These are phyloP conservation scores for Pterostichus niger DNA, from an alignment of 2,888 invertebrate species.

Conservation along the genomic window DNA sequence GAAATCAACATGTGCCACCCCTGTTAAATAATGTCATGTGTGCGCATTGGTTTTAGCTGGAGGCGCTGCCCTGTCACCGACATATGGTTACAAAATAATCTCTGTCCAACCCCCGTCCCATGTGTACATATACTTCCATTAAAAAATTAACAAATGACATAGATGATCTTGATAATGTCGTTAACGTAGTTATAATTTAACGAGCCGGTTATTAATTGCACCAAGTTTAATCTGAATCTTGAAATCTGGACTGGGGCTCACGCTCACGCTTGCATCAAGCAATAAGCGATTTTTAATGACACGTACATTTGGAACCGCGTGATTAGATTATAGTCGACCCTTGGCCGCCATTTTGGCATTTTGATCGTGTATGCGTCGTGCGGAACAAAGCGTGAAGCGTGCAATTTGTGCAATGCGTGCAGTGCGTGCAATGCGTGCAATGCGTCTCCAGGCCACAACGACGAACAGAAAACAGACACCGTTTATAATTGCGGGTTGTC, in stretches of 20 bases:
- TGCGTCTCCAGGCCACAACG: not conserved
- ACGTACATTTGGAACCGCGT: conserved; percentile 53
- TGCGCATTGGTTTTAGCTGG: conserved; percentile 4
- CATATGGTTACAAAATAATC: conserved; percentile 62
- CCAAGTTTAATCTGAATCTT: conserved; percentile 75
- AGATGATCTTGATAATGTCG: conserved; percentile 76
- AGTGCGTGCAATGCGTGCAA: conserved; percentile 6
- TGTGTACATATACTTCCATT: conserved; percentile 72
- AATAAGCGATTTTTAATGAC: conserved; percentile 66
- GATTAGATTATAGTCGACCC: conserved; percentile 38
- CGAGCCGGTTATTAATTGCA: conserved; percentile 76
- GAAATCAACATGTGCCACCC: too few species aligned
- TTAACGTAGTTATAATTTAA: conserved; percentile 74
- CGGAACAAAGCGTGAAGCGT: conserved; percentile 8
- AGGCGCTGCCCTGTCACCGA: conserved; percentile 43
- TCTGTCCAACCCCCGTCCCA: conserved; percentile 36
- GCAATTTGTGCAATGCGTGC: conserved; percentile 16
- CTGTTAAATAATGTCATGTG: too few species aligned
- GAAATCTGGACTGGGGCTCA: conserved; percentile 74
- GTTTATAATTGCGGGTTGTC: conserved; percentile 76
- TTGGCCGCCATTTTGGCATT: not conserved
- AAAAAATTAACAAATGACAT: conserved; percentile 77
- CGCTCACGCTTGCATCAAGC: conserved; percentile 68
- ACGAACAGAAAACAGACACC: conserved; percentile 55
- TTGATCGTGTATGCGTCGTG: not conserved